Conservation (phyloP, 2,888 invertebrate species). For the Chrysina gloriosa region DNA sequence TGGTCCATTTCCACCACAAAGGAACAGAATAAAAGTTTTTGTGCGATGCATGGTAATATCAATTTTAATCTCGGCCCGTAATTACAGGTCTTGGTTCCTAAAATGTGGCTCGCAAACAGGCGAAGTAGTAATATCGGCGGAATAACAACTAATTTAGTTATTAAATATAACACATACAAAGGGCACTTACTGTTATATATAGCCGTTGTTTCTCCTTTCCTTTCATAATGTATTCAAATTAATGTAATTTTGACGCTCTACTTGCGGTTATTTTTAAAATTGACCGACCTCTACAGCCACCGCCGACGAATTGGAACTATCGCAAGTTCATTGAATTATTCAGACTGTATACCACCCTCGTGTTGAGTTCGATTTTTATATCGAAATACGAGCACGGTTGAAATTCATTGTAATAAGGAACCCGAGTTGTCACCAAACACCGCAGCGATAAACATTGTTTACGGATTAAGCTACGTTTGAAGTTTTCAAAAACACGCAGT, state of each 20-base stretch:
- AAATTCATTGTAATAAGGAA: no score
- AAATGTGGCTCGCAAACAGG: slow-evolving; percentile 30
- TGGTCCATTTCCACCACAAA: slow-evolving; percentile 17
- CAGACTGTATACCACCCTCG: no score
- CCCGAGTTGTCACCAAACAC: no score
- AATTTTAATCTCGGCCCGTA: slow-evolving; percentile 22
- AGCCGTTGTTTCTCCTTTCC: slow-evolving; percentile 1
- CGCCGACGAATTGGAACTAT: background rate
- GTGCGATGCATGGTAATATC: slow-evolving; percentile 24
- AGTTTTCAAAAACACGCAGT: no score
- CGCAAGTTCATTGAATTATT: background rate
- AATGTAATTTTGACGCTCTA: slow-evolving; percentile 23
- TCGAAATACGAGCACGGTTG: no score
- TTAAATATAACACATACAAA: slow-evolving; percentile 30
- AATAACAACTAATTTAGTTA: slow-evolving; percentile 36
- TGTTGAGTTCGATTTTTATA: no score
- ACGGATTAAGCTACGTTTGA: no score
- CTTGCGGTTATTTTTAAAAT: slow-evolving; percentile 17
- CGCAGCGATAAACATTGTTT: no score
- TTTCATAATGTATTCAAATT: slow-evolving; percentile 21
- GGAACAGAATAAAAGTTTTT: slow-evolving; percentile 11
- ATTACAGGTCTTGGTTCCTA: slow-evolving; percentile 27
- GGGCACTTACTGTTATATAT: slow-evolving; percentile 9
- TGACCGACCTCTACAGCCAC: background rate
- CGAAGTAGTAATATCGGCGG: slow-evolving; percentile 22